Evolutionary conservation across 2,888 invertebrate species (phyloP), one percentile per base, ranked within the genome.

Genomic region (Kuschelorhynchus macadamiae): DNA sequence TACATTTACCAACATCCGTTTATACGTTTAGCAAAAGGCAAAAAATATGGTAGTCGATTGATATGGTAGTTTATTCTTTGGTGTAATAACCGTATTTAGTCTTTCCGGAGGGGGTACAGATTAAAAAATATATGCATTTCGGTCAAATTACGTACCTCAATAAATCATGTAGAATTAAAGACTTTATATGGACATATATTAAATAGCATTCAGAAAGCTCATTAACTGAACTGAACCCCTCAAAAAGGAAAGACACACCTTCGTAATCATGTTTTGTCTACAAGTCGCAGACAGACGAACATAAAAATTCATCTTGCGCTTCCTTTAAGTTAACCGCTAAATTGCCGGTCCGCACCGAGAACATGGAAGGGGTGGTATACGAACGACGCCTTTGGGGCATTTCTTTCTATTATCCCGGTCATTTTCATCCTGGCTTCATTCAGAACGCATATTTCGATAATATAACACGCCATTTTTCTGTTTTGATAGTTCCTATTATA

Each of bases 181-280:
- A 25, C 25, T n/a, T n/a, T n/a, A 25, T 25, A 7, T 7, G 25
- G 7, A 25, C 25, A 25, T 3, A 25, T 5, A 7, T 41, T 16
- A 41, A 12, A 41, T 8, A 12, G 16, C 41, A 8, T 41, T 41
- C 16, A 5, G 7, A 14, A 41, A 14, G 16, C n/a, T 14, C 3
- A 25, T 25, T 25, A 25, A 25, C 25, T 25, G n/a, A 30, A 7
- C 11, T 2, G 11, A 36, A 36, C 11, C 9, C 9, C 36, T 11
- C 36, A 4, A 36, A 7, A n/a, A 36, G 11, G 4, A 36, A 49
- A 44, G 42, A 16, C 57, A 44, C 52, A 62, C 62, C 62, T 62
- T 62, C 21, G 36, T 62, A 62, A 62, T 62, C 46, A 62, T 62
- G 62, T 62, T 62, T 44, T 53, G 62, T 62, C 62, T 62, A 62